phyloP scores from a whole-genome alignment of 2,113 vertebrate genomes.

The Gymnocephalus cernua region DNA sequence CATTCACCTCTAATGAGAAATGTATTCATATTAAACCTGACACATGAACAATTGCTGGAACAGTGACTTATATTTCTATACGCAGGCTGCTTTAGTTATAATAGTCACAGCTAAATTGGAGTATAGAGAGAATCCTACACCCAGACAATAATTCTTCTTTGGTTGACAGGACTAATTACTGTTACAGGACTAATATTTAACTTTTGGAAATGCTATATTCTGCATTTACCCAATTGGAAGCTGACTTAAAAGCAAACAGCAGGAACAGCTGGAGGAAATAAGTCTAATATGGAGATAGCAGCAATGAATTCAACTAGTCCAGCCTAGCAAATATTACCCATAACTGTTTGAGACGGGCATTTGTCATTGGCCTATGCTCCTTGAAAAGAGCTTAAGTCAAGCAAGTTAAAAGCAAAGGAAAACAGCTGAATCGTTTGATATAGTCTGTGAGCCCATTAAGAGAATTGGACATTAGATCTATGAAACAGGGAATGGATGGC shows the following conservation, averaged over 20 bases:
- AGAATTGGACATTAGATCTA: conserved; percentile 74
- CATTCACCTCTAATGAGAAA: conserved; percentile 58
- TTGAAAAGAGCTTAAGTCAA: conserved; percentile 60
- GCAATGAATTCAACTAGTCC: conserved; percentile 33
- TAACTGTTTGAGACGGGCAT: conserved; percentile 42
- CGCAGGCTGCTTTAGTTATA: conserved; percentile 11
- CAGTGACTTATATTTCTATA: conserved; percentile 41
- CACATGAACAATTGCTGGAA: conserved; percentile 19
- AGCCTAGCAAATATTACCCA: conserved; percentile 32
- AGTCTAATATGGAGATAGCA: conserved; percentile 23
- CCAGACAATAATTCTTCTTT: background rate
- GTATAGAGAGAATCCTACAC: background rate
- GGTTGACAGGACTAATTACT: conserved; percentile 17
- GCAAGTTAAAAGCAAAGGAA: conserved; percentile 67
- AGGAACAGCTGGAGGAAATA: conserved; percentile 9
- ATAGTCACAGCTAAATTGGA: conserved; percentile 22
- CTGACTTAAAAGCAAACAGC: conserved; percentile 18
- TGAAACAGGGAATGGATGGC: conserved; percentile 70
- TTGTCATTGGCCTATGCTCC: conserved; percentile 39
- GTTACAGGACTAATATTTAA: background rate
- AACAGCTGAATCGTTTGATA: conserved; percentile 71
- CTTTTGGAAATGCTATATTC: conserved; percentile 3
- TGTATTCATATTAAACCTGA: conserved; percentile 50
- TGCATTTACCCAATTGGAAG: background rate
- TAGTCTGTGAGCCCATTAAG: conserved; percentile 71